These are phyloP conservation scores for Terebella lapidaria DNA, from an alignment of 2,888 invertebrate species.

Conservation along the genomic window DNA sequence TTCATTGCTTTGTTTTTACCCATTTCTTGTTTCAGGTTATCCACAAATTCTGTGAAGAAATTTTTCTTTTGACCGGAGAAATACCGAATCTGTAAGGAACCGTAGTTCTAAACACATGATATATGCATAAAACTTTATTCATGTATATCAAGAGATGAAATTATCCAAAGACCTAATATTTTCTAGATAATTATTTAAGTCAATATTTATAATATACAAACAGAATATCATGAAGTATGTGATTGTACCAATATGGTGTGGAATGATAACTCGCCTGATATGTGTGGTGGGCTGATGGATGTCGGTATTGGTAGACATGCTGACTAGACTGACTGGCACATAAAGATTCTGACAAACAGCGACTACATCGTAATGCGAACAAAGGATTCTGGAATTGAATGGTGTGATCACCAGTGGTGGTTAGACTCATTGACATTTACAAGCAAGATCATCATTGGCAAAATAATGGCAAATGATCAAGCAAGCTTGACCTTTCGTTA, in stretches of 20 bases:
- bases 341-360: neutral
- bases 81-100: constrained; percentile 3
- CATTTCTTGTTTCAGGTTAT: constrained; percentile 90
- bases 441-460: too few relatives aligned
- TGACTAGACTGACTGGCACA: neutral
- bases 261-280: neutral
- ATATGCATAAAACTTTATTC: too few relatives aligned
- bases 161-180: too few relatives aligned
- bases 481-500: too few relatives aligned
- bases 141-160: too few relatives aligned
- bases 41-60: constrained; percentile 82
- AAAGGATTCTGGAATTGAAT: neutral
- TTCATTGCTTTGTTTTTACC: constrained; percentile 97
- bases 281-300: neutral
- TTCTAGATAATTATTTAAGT: too few relatives aligned
- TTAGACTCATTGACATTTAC: too few relatives aligned
- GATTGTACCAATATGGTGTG: neutral
- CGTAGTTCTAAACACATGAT: neutral
- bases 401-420: too few relatives aligned
- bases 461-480: too few relatives aligned
- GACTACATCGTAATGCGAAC: neutral
- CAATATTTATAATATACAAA: too few relatives aligned
- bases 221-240: neutral
- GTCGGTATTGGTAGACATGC: neutral
- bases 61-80: constrained; percentile 23